A percentile compares a stretch with the other conserved stretches of the same genome.
phyloP scores from a whole-genome alignment of 2,888 invertebrate species.

The Exephanes ischioxanthus region DNA sequence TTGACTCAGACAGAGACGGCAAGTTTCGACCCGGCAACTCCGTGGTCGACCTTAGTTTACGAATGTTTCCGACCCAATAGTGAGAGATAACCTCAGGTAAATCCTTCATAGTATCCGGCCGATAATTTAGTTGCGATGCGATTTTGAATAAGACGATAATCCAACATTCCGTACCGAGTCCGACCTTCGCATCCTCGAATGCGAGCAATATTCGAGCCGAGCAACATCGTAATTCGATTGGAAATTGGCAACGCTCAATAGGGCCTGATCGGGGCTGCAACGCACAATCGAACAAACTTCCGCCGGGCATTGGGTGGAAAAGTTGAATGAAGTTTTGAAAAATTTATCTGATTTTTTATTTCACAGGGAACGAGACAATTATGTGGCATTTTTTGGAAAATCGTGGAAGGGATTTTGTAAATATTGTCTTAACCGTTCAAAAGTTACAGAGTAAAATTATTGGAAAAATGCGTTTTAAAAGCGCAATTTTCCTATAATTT shows the following conservation, averaged over 20 bases:
- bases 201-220: neutral
- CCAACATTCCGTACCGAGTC: neutral
- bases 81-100: constrained; percentile 7
- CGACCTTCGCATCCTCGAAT: neutral
- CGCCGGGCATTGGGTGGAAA: no score
- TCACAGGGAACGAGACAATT: neutral
- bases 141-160: constrained; percentile 8
- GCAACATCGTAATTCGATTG: no score
- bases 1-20: constrained; percentile 8
- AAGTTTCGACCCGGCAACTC: neutral
- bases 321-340: neutral
- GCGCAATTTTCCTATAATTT: neutral
- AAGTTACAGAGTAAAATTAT: no score
- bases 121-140: neutral
- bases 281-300: no score
- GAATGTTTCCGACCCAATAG: neutral
- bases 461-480: neutral
- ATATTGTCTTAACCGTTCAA: no score
- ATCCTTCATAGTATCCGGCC: neutral
- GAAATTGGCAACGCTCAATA: no score
- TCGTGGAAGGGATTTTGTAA: no score
- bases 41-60: constrained; percentile 1
- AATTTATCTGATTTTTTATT: neutral
- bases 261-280: no score
- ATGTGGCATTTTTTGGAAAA: no score